Evolutionary conservation across 1,140 invertebrate species (phyloP).

Genomic region (Orchesella cincta): DNA sequence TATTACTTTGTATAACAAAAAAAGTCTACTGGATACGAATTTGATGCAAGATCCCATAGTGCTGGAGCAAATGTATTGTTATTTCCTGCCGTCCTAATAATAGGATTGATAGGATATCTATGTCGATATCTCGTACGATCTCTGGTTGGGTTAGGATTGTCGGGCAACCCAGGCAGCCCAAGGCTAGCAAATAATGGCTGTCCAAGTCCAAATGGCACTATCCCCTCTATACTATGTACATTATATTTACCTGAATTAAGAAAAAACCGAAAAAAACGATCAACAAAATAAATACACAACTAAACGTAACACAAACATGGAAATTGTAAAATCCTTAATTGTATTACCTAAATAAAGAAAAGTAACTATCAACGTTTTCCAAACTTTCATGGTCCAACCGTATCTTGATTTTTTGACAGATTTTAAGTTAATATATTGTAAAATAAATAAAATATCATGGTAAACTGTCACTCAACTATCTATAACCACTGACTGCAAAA

Average conservation of each 20-base stretch:
- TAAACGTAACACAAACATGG: background rate
- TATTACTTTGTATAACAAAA: conserved; percentile 6
- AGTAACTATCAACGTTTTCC: too few species aligned
- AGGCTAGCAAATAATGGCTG: background rate
- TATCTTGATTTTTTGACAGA: background rate
- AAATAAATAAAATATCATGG: background rate
- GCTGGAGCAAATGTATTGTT: conserved; percentile 4
- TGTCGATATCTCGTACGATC: conserved; percentile 5
- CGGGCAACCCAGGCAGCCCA: background rate
- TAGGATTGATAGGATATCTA: conserved; percentile 11
- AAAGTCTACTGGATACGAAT: conserved; percentile 21
- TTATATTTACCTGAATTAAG: background rate
- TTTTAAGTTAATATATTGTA: background rate
- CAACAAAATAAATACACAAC: background rate
- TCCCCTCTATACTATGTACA: background rate
- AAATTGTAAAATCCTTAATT: background rate
- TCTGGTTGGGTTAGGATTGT: background rate
- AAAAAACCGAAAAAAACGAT: background rate
- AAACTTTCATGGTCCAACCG: too few species aligned
- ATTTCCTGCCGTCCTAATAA: conserved; percentile 1
- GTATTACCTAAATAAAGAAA: too few species aligned
- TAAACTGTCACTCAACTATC: background rate
- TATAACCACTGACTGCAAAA: too few species aligned
- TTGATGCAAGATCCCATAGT: conserved; percentile 8
- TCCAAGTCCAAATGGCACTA: background rate